phyloP scores from a whole-genome alignment of 2,888 invertebrate species.

The Drosophila subquinaria region DNA sequence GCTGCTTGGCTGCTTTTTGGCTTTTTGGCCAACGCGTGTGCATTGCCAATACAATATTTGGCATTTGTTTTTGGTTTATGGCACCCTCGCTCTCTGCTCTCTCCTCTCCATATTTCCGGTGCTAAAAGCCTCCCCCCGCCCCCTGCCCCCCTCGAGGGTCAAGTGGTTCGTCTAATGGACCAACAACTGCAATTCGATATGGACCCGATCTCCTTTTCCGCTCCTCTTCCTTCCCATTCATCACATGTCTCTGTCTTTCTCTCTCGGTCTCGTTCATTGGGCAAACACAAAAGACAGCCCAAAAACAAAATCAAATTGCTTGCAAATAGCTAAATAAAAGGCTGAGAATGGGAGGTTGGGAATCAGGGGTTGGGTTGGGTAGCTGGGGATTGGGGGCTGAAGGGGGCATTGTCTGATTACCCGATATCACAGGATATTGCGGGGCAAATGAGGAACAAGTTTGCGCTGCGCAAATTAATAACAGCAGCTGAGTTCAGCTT shows the following conservation, averaged over 20 bases:
- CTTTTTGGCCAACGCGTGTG: slow-evolving; percentile 39
- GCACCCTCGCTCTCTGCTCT: slow-evolving; percentile 6
- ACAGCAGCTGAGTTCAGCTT: slow-evolving; percentile 54
- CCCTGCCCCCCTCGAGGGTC: slow-evolving; percentile 37
- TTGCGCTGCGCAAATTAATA: slow-evolving; percentile 76
- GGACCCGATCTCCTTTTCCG: slow-evolving; percentile 29
- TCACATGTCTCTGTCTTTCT: background rate
- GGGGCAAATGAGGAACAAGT: slow-evolving; percentile 59
- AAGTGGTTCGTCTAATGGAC: slow-evolving; percentile 75
- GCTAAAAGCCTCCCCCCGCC: slow-evolving; percentile 58
- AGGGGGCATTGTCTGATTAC: slow-evolving; percentile 41
- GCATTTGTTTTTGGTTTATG: slow-evolving; percentile 59
- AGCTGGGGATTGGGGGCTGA: too few relatives aligned
- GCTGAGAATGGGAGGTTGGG: background rate
- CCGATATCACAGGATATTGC: slow-evolving; percentile 67
- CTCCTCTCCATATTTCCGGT: slow-evolving; percentile 46
- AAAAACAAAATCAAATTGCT: slow-evolving; percentile 71
- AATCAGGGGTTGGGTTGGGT: background rate
- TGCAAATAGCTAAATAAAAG: slow-evolving; percentile 73
- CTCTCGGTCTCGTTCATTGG: slow-evolving; percentile 28
- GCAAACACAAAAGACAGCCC: slow-evolving; percentile 42
- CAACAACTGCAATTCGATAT: slow-evolving; percentile 76
- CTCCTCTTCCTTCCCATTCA: background rate
- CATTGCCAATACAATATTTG: slow-evolving; percentile 69
- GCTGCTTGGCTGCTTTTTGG: slow-evolving; percentile 13